A percentile compares a stretch with the other conserved stretches of the same genome.
These are phyloP conservation scores for Salvelinus fontinalis DNA, from an alignment of 2,113 vertebrate genomes.

Conservation along the genomic window DNA sequence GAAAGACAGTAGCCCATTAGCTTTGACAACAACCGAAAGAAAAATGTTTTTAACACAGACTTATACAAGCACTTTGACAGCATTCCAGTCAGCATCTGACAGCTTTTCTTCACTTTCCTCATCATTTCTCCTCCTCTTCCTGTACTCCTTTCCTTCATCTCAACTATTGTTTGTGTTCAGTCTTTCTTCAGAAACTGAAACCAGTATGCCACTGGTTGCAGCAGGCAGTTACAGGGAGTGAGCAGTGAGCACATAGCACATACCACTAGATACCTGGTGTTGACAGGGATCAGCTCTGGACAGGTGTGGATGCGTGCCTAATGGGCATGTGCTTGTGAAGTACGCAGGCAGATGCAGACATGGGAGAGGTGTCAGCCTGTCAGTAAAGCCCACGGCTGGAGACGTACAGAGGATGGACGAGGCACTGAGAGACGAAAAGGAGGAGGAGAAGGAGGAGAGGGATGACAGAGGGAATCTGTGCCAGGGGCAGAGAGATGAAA, in stretches of 20 bases:
- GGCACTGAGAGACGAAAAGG: slow-evolving; percentile 64
- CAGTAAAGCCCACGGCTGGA: slow-evolving; percentile 32
- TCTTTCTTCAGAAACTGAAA: too few species aligned
- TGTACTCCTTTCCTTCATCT: too few species aligned
- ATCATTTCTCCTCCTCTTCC: too few species aligned
- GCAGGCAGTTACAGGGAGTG: slow-evolving; percentile 16
- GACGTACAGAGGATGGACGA: slow-evolving; percentile 57
- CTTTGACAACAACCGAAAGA: not conserved
- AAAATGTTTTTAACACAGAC: too few species aligned
- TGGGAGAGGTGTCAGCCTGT: slow-evolving; percentile 37
- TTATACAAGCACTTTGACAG: too few species aligned
- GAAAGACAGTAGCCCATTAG: slow-evolving; percentile 50
- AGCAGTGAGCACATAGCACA: slow-evolving; percentile 37
- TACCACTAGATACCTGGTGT: slow-evolving; percentile 58
- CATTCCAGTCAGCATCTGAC: too few species aligned
- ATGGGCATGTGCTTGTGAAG: slow-evolving; percentile 52
- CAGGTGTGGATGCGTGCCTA: slow-evolving; percentile 65
- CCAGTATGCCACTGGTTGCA: too few species aligned
- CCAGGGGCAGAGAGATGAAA: slow-evolving; percentile 60
- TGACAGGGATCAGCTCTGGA: slow-evolving; percentile 60
- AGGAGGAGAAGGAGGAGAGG: slow-evolving; percentile 19
- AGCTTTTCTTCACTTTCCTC: too few species aligned
- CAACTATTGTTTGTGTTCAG: too few species aligned
- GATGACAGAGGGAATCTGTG: slow-evolving; percentile 29
- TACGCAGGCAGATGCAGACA: slow-evolving; percentile 16